A percentile compares a stretch with the other conserved stretches of the same genome.
Conservation (phyloP, 2,113 vertebrate species). For the Ramphastos sulfuratus region DNA sequence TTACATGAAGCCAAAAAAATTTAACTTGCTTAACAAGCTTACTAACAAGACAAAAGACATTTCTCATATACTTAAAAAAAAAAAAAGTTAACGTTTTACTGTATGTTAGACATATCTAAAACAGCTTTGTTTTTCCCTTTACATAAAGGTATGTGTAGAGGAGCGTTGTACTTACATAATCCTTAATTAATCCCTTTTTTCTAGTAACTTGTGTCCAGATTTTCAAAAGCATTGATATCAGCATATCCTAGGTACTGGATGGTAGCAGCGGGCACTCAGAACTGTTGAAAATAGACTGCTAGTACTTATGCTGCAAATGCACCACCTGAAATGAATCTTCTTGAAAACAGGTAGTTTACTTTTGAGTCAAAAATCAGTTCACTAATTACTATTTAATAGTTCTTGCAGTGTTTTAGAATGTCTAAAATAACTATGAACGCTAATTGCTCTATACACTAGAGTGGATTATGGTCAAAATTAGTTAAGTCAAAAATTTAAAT, state of each 20-base stretch:
- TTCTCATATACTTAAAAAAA: conserved; percentile 45
- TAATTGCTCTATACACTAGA: neutral
- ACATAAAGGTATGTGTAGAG: neutral
- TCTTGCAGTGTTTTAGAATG: conserved; percentile 27
- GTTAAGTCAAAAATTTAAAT: conserved; percentile 51
- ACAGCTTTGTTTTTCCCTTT: neutral
- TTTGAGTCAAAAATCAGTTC: neutral
- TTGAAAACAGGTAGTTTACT: neutral
- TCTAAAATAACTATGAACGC: conserved; percentile 3
- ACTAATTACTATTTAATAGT: neutral
- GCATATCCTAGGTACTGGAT: conserved; percentile 11
- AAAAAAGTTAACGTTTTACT: neutral
- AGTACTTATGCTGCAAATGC: neutral
- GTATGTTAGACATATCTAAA: conserved; percentile 15
- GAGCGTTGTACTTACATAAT: conserved; percentile 27
- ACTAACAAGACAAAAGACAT: conserved; percentile 47
- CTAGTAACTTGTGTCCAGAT: conserved; percentile 39
- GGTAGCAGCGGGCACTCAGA: conserved; percentile 54
- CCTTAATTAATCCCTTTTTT: conserved; percentile 27
- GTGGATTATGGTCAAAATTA: conserved; percentile 54
- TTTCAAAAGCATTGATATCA: conserved; percentile 61
- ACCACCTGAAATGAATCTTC: neutral
- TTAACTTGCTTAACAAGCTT: conserved; percentile 44
- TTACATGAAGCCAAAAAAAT: conserved; percentile 13
- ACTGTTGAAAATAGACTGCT: conserved; percentile 20